These are phyloP conservation scores for Zosterops japonicus DNA, from an alignment of 2,113 vertebrate species.

Conservation along the genomic window DNA sequence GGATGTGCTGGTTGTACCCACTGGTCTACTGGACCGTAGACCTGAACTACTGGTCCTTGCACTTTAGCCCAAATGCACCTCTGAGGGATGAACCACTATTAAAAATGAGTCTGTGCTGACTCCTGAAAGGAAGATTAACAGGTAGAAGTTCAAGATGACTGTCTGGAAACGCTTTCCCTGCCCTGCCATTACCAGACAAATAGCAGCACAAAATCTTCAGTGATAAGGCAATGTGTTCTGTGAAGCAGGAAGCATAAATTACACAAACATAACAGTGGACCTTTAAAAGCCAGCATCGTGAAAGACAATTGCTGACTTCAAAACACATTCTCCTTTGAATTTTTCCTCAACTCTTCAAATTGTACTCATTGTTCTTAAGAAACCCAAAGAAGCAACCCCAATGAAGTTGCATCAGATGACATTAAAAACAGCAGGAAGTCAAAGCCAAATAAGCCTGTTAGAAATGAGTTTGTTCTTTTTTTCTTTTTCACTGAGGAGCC, in stretches of 20 bases:
- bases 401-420: not conserved
- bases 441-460: constrained; percentile 1
- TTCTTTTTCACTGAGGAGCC: not conserved
- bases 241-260: not conserved
- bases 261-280: not conserved
- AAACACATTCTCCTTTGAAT: not conserved
- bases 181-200: not conserved
- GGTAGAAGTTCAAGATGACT: not conserved
- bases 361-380: not conserved
- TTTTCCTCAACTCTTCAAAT: not conserved
- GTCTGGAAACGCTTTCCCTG: not conserved
- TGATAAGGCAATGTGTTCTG: not conserved
- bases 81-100: not conserved
- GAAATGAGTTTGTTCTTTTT: not conserved
- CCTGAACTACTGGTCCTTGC: not conserved
- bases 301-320: not conserved
- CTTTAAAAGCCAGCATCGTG: not conserved
- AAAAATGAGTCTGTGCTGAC: not conserved
- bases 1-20: not conserved
- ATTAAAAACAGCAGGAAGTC: not conserved
- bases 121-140: not conserved
- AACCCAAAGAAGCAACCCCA: not conserved
- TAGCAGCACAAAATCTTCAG: not conserved
- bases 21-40: no score
- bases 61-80: not conserved